Base-by-base conservation (phyloP, 64 coral and sea anemone genomes). In the Hydrozoanthus tunicans region DNA sequence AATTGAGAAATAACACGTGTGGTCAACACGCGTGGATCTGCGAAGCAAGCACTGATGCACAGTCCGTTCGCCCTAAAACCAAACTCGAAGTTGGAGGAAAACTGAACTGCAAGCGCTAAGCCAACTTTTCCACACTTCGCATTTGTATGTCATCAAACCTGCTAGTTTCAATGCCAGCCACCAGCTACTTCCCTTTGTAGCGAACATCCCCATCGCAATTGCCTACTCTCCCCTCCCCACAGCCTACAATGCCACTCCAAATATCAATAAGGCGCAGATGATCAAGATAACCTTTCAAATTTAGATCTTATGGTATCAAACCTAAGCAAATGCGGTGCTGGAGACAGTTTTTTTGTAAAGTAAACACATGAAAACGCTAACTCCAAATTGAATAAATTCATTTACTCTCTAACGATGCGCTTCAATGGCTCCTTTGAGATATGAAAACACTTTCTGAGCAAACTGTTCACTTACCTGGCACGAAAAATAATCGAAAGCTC, bases 351-450 rank as follows among this genome's bases (percentile, higher is more conserved):
- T 23, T 58, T 3, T 3, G 3, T 3, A 25, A 58, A 60, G n/a
- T 58, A 4, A 58, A 81, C 25, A 11, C 24, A 23, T 17, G 6
- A 5, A 58, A 73, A 73, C 51, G 17, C 13, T 26, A n/a, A 66
- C 61, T 55, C 53, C 57, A 5, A 56, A 68, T 14, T 24, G 52
- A 70, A 70, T 85, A 70, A 70, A 83, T 27, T 20, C 20, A 20
- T 69, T 60, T 13, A 5, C 59, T 61, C 14, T 56, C 20, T 9
- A 71, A 57, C 64, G 51, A 52, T 65, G 51, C 51, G 63, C 17
- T 70, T 70, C 64, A 85, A 5, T 57, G 64, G 53, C 57, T 85
- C 81, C 23, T 85, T 85, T 85, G 52, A 85, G 51, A 70, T 70
- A 11, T 9, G 82, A 25, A 57, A 85, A 57, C 43, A 63, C 68